A percentile compares a stretch with the other conserved stretches of the same genome.
These are phyloP conservation scores for Artibeus jamaicensis DNA, from an alignment of 2,797 vertebrate genomes.

Conservation along the genomic window DNA sequence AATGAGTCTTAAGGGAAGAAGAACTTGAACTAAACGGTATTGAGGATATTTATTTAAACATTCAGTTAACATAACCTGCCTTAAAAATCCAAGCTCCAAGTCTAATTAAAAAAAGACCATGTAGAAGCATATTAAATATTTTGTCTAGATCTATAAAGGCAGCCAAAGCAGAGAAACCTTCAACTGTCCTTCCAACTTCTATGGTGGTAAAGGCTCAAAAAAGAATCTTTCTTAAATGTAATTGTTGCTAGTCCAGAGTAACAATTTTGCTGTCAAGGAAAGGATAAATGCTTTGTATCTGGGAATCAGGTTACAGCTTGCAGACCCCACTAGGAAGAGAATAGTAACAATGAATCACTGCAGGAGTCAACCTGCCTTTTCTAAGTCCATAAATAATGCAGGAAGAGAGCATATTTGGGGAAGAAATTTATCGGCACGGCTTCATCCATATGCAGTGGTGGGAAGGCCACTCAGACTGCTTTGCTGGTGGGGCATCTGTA, in stretches of 20 bases:
- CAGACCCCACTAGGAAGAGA: constrained; percentile 38
- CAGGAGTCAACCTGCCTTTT: constrained; percentile 56
- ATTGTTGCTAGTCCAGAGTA: constrained; percentile 10
- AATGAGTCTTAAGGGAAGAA: neutral
- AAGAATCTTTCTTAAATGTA: neutral
- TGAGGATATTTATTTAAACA: constrained; percentile 20
- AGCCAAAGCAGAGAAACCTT: neutral
- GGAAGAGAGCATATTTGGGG: constrained; percentile 12
- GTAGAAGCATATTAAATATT: neutral
- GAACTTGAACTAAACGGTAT: neutral
- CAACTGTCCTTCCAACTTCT: neutral
- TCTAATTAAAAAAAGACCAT: neutral
- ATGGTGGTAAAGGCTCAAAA: neutral
- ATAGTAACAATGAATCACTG: constrained; percentile 43
- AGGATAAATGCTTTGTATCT: constrained; percentile 40
- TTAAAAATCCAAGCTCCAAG: constrained; percentile 37
- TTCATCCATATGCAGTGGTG: constrained; percentile 66
- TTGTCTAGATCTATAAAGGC: neutral
- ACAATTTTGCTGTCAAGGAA: constrained; percentile 44
- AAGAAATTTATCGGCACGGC: constrained; percentile 51
- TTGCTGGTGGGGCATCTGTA: constrained; percentile 46
- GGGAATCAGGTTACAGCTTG: constrained; percentile 45
- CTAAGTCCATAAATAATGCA: constrained; percentile 73
- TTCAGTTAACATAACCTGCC: constrained; percentile 16
- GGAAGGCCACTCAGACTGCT: constrained; percentile 31